These are phyloP conservation scores for Fragum whitleyi DNA, from an alignment of 2,888 invertebrate genomes.

Conservation along the genomic window DNA sequence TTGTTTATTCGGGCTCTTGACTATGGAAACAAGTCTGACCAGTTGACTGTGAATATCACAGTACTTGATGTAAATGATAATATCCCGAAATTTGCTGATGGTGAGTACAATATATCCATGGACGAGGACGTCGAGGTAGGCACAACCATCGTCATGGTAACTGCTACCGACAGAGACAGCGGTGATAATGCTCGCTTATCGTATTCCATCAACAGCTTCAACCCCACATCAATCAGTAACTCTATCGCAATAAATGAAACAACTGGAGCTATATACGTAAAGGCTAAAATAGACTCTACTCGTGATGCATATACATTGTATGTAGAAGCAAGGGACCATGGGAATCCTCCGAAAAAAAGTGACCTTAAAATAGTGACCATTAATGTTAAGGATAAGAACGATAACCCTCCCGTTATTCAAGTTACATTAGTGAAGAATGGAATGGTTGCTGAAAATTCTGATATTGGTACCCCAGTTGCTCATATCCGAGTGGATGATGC, in stretches of 20 bases:
- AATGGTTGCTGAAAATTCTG: slow-evolving; percentile 88
- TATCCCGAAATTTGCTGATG: slow-evolving; percentile 71
- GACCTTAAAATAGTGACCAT: slow-evolving; percentile 84
- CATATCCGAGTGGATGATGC: slow-evolving; percentile 91
- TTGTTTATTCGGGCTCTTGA: slow-evolving; percentile 75
- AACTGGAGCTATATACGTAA: slow-evolving; percentile 62
- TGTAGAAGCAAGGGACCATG: slow-evolving; percentile 67
- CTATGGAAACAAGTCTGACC: slow-evolving; percentile 71
- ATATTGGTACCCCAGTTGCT: slow-evolving; percentile 95
- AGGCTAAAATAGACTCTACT: slow-evolving; percentile 40
- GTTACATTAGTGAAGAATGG: slow-evolving; percentile 89
- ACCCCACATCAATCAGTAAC: slow-evolving; percentile 25
- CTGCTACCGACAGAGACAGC: slow-evolving; percentile 94
- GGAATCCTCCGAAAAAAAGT: slow-evolving; percentile 50
- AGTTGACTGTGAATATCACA: slow-evolving; percentile 70
- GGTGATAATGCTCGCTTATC: slow-evolving; percentile 89
- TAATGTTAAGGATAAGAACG: slow-evolving; percentile 89
- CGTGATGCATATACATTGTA: slow-evolving; percentile 43
- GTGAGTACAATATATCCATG: slow-evolving; percentile 74
- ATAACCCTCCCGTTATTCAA: slow-evolving; percentile 94
- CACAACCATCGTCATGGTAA: slow-evolving; percentile 86
- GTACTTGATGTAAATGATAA: slow-evolving; percentile 80
- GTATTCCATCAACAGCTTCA: slow-evolving; percentile 45
- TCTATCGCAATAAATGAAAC: slow-evolving; percentile 51
- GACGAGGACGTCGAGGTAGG: slow-evolving; percentile 69